Conservation (phyloP, 2,113 vertebrate species). For the Trochalopteron elliotii region DNA sequence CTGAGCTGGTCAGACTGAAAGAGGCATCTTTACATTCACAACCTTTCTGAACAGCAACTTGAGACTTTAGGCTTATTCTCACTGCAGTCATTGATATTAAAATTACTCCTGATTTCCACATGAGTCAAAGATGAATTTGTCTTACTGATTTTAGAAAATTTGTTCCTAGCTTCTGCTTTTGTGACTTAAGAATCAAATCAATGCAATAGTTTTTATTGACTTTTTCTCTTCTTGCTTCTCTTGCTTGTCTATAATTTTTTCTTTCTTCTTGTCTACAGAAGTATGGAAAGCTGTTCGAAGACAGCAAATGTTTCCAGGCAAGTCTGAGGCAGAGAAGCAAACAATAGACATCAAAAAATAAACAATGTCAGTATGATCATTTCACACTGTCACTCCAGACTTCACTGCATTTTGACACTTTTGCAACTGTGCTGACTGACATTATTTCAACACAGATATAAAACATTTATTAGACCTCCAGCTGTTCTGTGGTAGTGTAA, state of each 20-base stretch:
- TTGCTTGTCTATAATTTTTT: background rate
- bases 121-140: background rate
- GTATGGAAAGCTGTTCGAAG: background rate
- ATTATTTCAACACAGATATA: background rate
- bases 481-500: background rate
- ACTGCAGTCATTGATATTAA: background rate
- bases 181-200: background rate
- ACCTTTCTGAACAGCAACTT: background rate
- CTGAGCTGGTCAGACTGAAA: background rate
- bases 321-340: background rate
- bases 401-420: background rate
- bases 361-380: background rate
- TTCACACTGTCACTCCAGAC: background rate
- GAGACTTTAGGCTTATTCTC: background rate
- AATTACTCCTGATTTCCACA: background rate
- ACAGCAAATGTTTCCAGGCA: background rate
- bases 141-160: background rate
- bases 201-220: background rate
- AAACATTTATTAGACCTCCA: background rate
- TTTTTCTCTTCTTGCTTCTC: background rate
- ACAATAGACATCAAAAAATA: background rate
- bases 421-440: background rate
- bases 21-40: background rate
- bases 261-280: background rate
- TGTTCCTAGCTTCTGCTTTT: background rate